Conservation (phyloP, 1,140 invertebrate species). For the Diachasmimorpha longicaudata region DNA sequence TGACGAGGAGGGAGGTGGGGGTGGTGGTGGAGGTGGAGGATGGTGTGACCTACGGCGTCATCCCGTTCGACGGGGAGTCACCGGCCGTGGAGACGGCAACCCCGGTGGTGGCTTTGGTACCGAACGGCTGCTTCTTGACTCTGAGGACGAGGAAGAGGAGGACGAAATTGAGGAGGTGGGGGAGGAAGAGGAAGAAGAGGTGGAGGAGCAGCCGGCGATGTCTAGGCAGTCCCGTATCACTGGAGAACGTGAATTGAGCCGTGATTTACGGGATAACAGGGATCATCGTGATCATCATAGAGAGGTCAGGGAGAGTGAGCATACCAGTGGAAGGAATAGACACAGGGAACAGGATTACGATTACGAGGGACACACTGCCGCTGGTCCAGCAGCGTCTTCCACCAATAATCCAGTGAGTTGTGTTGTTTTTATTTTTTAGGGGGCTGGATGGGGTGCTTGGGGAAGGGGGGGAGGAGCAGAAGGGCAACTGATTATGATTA, state of each 20-base stretch:
- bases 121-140: slow-evolving; percentile 58
- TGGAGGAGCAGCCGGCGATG: slow-evolving; percentile 46
- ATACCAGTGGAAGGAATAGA: background rate
- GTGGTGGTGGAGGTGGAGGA: slow-evolving; percentile 34
- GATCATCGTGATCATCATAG: slow-evolving; percentile 41
- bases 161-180: slow-evolving; percentile 18
- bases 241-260: slow-evolving; percentile 33
- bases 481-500: background rate
- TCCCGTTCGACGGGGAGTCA: slow-evolving; percentile 50
- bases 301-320: slow-evolving; percentile 36
- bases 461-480: no score
- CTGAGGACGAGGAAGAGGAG: slow-evolving; percentile 48
- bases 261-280: slow-evolving; percentile 28
- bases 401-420: slow-evolving; percentile 52
- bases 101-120: slow-evolving; percentile 38
- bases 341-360: slow-evolving; percentile 41
- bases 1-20: slow-evolving; percentile 45
- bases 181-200: slow-evolving; percentile 38
- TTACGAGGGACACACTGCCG: slow-evolving; percentile 43
- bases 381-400: slow-evolving; percentile 40
- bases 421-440: slow-evolving; percentile 7
- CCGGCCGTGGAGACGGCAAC: slow-evolving; percentile 37
- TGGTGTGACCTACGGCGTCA: slow-evolving; percentile 57
- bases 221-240: slow-evolving; percentile 44
- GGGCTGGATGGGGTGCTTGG: background rate